Percentiles rank a stretch among this genome's conserved stretches.
phyloP scores from a whole-genome alignment of 1,140 invertebrate genomes.

The Penaeus chinensis region DNA sequence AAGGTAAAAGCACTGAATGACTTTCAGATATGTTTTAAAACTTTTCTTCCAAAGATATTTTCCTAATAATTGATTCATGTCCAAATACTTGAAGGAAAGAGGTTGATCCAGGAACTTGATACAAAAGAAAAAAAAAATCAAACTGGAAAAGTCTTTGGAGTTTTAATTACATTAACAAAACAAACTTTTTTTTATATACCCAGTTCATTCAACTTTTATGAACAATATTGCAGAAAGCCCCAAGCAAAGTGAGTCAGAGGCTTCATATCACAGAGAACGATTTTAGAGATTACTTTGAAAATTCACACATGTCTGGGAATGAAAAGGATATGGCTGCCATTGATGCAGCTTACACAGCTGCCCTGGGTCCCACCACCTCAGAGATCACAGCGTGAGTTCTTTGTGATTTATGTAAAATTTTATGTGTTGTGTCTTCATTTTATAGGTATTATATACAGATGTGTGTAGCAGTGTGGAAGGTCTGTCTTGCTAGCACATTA shows the following conservation, averaged over 20 bases:
- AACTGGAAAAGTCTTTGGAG: no score
- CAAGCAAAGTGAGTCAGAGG: slow-evolving; percentile 78
- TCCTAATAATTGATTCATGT: no score
- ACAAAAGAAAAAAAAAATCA: no score
- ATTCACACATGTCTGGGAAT: slow-evolving; percentile 73
- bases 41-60: no score
- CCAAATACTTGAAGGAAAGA: no score
- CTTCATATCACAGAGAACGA: slow-evolving; percentile 71
- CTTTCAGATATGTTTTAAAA: no score
- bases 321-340: slow-evolving; percentile 81
- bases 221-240: slow-evolving; percentile 76
- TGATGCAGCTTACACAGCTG: slow-evolving; percentile 88
- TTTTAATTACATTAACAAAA: no score
- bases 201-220: neutral
- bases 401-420: neutral
- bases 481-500: neutral
- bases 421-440: slow-evolving; percentile 10
- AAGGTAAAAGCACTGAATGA: slow-evolving; percentile 66
- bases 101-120: no score
- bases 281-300: slow-evolving; percentile 78
- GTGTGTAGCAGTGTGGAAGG: no score
- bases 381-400: slow-evolving; percentile 75
- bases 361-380: slow-evolving; percentile 87
- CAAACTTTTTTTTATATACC: no score
- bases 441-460: no score